Evolutionary conservation across 2,888 invertebrate species (phyloP), one percentile per base, ranked within the genome.

Genomic region (Lasioglossum zephyrum): DNA sequence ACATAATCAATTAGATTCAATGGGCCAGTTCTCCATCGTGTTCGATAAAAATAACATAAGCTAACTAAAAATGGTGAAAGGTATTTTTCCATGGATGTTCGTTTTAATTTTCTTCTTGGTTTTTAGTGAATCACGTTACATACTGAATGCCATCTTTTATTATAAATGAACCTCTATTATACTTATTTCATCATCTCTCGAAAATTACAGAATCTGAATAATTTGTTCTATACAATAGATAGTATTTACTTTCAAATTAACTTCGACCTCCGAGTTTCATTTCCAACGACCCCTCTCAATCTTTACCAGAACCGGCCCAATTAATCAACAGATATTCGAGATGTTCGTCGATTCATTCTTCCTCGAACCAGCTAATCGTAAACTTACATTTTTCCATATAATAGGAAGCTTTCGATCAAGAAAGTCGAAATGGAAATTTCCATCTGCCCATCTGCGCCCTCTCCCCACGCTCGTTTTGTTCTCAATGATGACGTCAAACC

Each of bases 271-370:
- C 79, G 44, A 69, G 73, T 79, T 75, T 63, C 70, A 47, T 49
- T 36, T 39, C 18, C 31, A 8, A 44, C 47, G n/a, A 49, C 57
- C 36, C 73, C 36, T 60, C 60, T 18, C 44, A 66, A 63, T 76
- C 73, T 79, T 31, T 11, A 49, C 31, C 53, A 63, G 81, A 83
- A 83, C 86, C 76, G 76, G 53, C 85, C 76, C 83, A 69, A 88
- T 89, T 87, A 85, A 85, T 88, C 86, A 86, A 84, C 75, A 72
- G 81, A 81, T 44, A 44, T 82, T 73, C 60, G 49, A 39, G 81
- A 78, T 77, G 47, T 75, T 78, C n/a, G 39, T 31, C 44, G 36
- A 81, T 41, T 73, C 70, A n/a, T 82, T 76, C 53, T 44, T 8
- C 53, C 53, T 2, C 66, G 39, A 47, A 41, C 49, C 26, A 16